Evolutionary conservation across 1,140 invertebrate genomes (phyloP).

Genomic region (Calephelis nemesis): DNA sequence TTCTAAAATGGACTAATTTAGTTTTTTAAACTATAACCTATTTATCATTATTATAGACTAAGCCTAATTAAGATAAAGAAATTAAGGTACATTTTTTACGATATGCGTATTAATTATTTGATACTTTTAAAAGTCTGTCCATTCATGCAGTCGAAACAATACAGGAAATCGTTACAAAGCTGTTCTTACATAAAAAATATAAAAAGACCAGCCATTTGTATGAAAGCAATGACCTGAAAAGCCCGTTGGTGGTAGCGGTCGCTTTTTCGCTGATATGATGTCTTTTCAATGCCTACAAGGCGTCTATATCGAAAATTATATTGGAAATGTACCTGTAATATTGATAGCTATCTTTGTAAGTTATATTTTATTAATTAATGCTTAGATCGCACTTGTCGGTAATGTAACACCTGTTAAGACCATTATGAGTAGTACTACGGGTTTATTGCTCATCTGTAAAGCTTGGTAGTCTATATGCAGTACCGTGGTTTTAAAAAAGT

Average conservation of each 20-base stretch:
- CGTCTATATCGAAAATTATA: slow-evolving; percentile 12
- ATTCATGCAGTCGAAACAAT: slow-evolving; percentile 1
- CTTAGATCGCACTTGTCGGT: too few species aligned
- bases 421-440: too few species aligned
- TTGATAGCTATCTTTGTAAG: neutral
- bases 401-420: too few species aligned
- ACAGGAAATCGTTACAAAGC: slow-evolving; percentile 5
- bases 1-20: too few species aligned
- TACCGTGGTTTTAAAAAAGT: neutral
- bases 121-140: neutral
- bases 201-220: slow-evolving; percentile 15
- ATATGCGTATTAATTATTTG: neutral
- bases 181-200: slow-evolving; percentile 17
- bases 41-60: too few species aligned
- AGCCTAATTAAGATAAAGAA: too few species aligned
- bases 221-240: slow-evolving; percentile 17
- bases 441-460: too few species aligned
- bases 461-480: neutral
- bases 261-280: slow-evolving; percentile 11
- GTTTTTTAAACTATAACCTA: too few species aligned
- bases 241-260: slow-evolving; percentile 1
- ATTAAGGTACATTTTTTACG: too few species aligned
- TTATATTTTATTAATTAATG: neutral
- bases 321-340: slow-evolving; percentile 9
- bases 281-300: slow-evolving; percentile 10